phyloP scores from a whole-genome alignment of 2,888 invertebrate species.

The Agrotis clavis region DNA sequence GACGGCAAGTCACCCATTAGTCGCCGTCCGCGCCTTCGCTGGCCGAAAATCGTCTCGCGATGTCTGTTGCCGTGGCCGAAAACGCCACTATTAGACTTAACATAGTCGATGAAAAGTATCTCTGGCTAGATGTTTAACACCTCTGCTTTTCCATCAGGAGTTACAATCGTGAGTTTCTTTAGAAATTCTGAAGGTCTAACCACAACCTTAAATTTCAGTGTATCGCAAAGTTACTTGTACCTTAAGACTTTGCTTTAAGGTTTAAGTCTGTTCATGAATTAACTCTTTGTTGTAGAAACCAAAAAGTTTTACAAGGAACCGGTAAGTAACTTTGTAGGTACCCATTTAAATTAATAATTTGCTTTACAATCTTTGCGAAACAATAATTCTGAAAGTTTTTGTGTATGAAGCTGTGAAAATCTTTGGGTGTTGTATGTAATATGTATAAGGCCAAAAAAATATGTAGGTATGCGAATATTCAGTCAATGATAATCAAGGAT shows the following conservation, averaged over 20 bases:
- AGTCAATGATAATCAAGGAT: no score
- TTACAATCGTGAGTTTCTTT: no score
- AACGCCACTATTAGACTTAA: no score
- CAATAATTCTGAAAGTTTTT: conserved; percentile 27
- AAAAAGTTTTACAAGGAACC: conserved; percentile 2
- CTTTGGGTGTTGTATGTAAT: neutral
- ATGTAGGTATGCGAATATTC: no score
- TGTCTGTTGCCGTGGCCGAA: no score
- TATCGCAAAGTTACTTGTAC: conserved; percentile 2
- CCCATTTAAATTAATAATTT: conserved; percentile 41
- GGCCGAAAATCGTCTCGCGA: no score
- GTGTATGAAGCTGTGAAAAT: neutral
- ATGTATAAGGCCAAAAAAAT: no score
- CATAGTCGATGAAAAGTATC: no score
- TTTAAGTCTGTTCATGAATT: conserved; percentile 13
- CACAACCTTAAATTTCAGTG: neutral
- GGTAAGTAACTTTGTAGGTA: conserved; percentile 19
- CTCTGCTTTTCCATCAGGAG: no score
- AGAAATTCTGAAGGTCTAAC: neutral
- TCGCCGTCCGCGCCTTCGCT: no score
- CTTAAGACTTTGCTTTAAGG: conserved; percentile 3
- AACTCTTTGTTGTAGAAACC: neutral
- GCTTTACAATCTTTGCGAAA: conserved; percentile 31
- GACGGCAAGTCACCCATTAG: no score
- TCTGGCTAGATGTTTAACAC: no score